A percentile compares a stretch with the other conserved stretches of the same genome.
These are phyloP conservation scores for Calliopsis andreniformis DNA, from an alignment of 1,140 invertebrate genomes.

Conservation along the genomic window DNA sequence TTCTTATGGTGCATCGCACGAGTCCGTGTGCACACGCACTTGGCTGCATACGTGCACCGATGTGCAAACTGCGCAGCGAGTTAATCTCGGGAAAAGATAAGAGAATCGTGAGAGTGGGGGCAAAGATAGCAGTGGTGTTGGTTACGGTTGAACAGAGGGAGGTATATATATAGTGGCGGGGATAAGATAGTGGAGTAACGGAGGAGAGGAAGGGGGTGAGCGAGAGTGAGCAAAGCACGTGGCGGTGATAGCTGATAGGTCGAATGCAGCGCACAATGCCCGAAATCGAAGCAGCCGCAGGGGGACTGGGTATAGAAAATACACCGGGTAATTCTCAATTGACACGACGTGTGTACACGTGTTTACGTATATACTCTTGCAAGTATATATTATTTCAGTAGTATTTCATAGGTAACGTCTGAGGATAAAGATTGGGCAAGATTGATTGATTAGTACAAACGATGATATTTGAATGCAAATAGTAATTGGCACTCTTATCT, in stretches of 20 bases:
- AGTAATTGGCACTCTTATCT: no score
- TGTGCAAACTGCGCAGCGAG: slow-evolving; percentile 25
- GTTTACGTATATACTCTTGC: no score
- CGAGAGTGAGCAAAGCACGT: not conserved
- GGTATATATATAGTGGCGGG: no score
- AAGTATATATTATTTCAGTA: no score
- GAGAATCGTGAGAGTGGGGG: not conserved
- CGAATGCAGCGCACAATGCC: slow-evolving; percentile 42
- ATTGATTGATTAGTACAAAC: no score
- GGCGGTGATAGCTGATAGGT: not conserved
- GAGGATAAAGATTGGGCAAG: no score
- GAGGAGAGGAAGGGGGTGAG: not conserved
- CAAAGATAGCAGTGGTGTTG: not conserved
- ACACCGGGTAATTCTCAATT: slow-evolving; percentile 14
- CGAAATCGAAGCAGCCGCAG: slow-evolving; percentile 49
- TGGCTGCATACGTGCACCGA: slow-evolving; percentile 24
- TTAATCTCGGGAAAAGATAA: slow-evolving; percentile 27
- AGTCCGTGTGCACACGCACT: slow-evolving; percentile 44
- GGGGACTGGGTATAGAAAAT: slow-evolving; percentile 6
- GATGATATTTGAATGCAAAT: no score
- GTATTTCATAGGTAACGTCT: no score
- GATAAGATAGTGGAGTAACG: not conserved
- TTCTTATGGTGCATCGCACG: slow-evolving; percentile 6
- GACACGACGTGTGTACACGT: not conserved
- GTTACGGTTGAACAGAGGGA: no score